A percentile compares a stretch with the other conserved stretches of the same genome.
phyloP scores from a whole-genome alignment of 1,140 invertebrate genomes.

The Armadillidium nasatum region DNA sequence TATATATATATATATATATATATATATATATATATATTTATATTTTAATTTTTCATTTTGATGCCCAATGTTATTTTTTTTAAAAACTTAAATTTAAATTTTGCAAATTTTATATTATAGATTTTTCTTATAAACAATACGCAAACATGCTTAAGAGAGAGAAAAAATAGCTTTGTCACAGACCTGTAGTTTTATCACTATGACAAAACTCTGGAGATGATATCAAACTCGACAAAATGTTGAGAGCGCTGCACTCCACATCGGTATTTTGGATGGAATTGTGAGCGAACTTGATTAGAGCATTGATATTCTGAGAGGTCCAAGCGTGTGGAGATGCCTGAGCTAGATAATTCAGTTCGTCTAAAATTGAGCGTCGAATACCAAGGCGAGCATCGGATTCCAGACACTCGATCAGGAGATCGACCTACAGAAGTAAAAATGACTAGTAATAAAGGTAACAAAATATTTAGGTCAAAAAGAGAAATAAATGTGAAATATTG shows the following conservation, averaged over 20 bases:
- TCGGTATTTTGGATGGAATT: conserved; percentile 27
- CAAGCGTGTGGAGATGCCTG: conserved; percentile 69
- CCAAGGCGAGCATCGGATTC: conserved; percentile 50
- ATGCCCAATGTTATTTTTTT: too few species aligned
- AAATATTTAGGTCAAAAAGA: conserved; percentile 18
- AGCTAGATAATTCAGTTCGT: conserved; percentile 52
- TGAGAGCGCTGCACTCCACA: conserved; percentile 43
- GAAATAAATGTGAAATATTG: too few species aligned
- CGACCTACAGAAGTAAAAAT: conserved; percentile 32
- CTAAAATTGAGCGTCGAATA: conserved; percentile 51
- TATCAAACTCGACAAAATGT: conserved; percentile 50
- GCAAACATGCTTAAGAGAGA: too few species aligned
- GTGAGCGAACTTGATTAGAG: conserved; percentile 56
- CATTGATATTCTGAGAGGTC: conserved; percentile 64
- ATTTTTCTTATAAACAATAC: too few species aligned
- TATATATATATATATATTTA: too few species aligned
- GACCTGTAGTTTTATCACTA: conserved; percentile 46
- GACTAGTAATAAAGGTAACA: background rate
- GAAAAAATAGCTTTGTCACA: too few species aligned
- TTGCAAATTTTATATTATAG: too few species aligned
- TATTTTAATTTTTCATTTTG: too few species aligned
- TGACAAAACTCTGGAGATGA: conserved; percentile 47
- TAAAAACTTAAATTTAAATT: too few species aligned
- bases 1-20: too few species aligned
- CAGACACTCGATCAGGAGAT: conserved; percentile 51